phyloP scores from a whole-genome alignment of 37 sponge, comb jelly and placozoan genomes.

The Diacarnus erythraeanus region DNA sequence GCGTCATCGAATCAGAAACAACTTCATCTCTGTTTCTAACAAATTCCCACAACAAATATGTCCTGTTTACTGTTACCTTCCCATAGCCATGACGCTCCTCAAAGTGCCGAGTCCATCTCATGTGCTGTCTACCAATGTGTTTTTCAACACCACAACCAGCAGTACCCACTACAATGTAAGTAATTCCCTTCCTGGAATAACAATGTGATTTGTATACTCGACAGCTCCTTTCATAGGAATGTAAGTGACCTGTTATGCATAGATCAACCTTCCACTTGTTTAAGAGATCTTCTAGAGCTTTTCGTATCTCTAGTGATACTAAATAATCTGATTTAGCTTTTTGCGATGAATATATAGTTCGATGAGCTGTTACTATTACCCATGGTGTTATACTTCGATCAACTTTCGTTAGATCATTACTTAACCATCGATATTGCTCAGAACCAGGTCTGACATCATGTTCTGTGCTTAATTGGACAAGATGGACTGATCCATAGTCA shows the following conservation, averaged over 20 bases:
- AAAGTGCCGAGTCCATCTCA: too few species aligned
- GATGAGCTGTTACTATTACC: conserved; percentile 62
- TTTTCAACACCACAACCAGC: too few species aligned
- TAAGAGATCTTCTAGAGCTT: conserved; percentile 61
- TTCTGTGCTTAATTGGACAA: conserved; percentile 58
- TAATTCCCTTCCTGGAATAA: too few species aligned
- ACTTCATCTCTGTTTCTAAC: too few species aligned
- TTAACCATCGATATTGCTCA: conserved; percentile 67
- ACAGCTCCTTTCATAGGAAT: conserved; percentile 72
- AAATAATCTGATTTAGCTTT: conserved; percentile 22
- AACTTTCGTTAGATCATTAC: conserved; percentile 56
- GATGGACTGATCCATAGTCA: conserved; percentile 70
- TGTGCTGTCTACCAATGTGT: too few species aligned
- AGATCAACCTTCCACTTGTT: conserved; percentile 61
- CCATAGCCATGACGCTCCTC: too few species aligned
- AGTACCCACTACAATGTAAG: too few species aligned
- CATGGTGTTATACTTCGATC: conserved; percentile 66
- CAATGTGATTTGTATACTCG: conserved; percentile 11
- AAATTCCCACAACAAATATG: too few species aligned
- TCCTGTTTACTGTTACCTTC: too few species aligned
- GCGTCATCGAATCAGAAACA: too few species aligned
- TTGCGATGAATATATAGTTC: conserved; percentile 68
- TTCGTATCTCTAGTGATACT: conserved; percentile 36
- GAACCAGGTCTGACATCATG: conserved; percentile 67
- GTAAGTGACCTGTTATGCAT: conserved; percentile 61